Base-by-base conservation (phyloP, 2,113 vertebrate genomes). In the Ochotona curzoniae region DNA sequence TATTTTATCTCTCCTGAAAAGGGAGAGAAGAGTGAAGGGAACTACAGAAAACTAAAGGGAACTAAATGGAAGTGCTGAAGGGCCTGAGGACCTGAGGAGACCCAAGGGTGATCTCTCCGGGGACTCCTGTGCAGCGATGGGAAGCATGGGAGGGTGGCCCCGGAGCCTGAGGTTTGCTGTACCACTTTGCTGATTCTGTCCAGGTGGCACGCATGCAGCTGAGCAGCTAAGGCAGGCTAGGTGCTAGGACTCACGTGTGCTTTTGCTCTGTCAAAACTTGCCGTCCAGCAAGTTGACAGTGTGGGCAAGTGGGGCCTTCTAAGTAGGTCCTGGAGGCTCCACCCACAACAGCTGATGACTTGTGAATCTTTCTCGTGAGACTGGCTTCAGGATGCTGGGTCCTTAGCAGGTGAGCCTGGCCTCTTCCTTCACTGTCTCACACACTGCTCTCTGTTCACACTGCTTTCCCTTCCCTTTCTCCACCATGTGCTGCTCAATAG, bases 31-130 rank as follows among this genome's bases (percentile, higher is more conserved):
- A 51, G 49, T 67, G 23, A 84, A 73, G 23, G 15, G 25, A 70
- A n/a, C 47, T 93, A 32, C 60, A 60, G 44, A 54, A 57, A 44
- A 44, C 38, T 44, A 44, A 44, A 44, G 38, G 38, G 38, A 44
- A 44, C 38, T 44, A 44, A 44, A 44, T 6, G 38, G 67, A 84
- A 2, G 28, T 28, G 2, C 2, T 61, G 8, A 64, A 75, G n/a
- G 13, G 18, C 13, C 10, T 6, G 38, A 38, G 35, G 67, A 4
- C 2, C 66, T 10, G 0, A 44, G 69, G 60, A 63, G n/a, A 15
- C 1, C 2, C 15, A n/a, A 25, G 51, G 2, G 17, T 51, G 51
- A 38, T 13, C 8, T 13, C 35, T 1, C 0, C 1, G n/a, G 0
- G 4, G 0, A 18, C 26, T 3, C 57, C 25, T 30, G 28, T 32